Evolutionary conservation across 2,797 vertebrate genomes (phyloP).

Genomic region (Anguilla pacifica): DNA sequence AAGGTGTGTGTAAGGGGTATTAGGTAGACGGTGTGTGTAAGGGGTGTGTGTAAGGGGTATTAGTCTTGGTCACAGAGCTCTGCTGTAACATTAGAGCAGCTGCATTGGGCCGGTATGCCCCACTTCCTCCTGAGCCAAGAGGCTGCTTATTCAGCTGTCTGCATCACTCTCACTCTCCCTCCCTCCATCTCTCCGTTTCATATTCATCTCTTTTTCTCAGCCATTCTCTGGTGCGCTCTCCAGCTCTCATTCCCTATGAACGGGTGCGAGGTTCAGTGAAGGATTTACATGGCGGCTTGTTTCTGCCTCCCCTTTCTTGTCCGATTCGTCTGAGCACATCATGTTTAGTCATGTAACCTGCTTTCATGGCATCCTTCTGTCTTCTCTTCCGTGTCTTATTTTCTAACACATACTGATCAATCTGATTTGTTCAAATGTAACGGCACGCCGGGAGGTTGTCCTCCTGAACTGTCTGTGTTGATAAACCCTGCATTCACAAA

Average conservation of each 20-base stretch:
- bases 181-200: constrained; percentile 41
- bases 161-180: constrained; percentile 25
- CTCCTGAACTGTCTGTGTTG: neutral
- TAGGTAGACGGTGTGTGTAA: neutral
- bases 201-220: constrained; percentile 58
- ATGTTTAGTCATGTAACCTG: neutral
- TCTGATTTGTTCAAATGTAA: neutral
- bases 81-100: constrained; percentile 5
- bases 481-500: neutral
- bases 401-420: neutral
- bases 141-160: constrained; percentile 21
- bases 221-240: constrained; percentile 45
- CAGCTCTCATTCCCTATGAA: neutral
- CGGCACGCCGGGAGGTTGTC: neutral
- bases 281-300: neutral
- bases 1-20: no score
- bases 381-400: neutral
- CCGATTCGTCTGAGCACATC: neutral
- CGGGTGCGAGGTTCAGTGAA: neutral
- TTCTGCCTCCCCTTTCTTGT: constrained; percentile 3
- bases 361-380: neutral
- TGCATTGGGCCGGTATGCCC: neutral
- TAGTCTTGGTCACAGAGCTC: neutral
- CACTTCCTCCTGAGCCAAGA: constrained; percentile 1
- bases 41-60: neutral